phyloP scores from a whole-genome alignment of 2,113 vertebrate genomes.

The Anoplopoma fimbria region DNA sequence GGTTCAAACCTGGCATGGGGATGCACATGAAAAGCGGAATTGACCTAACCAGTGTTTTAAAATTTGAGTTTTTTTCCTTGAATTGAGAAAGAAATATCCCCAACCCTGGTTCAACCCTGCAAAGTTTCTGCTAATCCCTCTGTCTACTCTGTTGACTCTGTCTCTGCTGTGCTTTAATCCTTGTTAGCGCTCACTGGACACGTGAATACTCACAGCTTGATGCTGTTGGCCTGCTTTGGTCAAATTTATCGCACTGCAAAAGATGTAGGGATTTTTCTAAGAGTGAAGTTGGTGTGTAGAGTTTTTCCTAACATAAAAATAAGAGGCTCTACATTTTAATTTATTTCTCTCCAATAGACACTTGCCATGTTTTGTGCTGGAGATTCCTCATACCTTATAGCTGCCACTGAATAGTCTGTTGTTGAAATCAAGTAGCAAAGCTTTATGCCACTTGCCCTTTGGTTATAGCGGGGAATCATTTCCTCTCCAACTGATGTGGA shows the following conservation, averaged over 20 bases:
- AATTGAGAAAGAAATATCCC: constrained; percentile 27
- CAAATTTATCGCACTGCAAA: constrained; percentile 24
- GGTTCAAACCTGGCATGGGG: background rate
- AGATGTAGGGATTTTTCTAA: background rate
- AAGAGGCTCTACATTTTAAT: background rate
- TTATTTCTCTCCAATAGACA: background rate
- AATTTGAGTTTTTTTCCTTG: background rate
- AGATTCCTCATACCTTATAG: background rate
- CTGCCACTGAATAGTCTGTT: background rate
- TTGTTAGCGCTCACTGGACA: constrained; percentile 34
- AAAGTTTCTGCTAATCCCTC: constrained; percentile 47
- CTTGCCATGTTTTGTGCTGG: background rate
- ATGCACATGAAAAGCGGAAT: constrained; percentile 11
- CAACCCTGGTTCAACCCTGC: constrained; percentile 1
- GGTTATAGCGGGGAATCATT: constrained; percentile 24
- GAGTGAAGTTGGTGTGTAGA: background rate
- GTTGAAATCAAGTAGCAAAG: background rate
- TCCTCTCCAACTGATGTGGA: constrained; percentile 1
- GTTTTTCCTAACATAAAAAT: background rate
- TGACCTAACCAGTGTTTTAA: background rate
- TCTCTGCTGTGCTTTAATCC: constrained; percentile 65
- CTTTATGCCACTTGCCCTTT: constrained; percentile 21
- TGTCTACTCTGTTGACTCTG: constrained; percentile 45
- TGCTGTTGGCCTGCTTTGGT: background rate
- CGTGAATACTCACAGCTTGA: constrained; percentile 38